phyloP scores from a whole-genome alignment of 2,797 vertebrate species.

The Typhlichthys eigenmanni region DNA sequence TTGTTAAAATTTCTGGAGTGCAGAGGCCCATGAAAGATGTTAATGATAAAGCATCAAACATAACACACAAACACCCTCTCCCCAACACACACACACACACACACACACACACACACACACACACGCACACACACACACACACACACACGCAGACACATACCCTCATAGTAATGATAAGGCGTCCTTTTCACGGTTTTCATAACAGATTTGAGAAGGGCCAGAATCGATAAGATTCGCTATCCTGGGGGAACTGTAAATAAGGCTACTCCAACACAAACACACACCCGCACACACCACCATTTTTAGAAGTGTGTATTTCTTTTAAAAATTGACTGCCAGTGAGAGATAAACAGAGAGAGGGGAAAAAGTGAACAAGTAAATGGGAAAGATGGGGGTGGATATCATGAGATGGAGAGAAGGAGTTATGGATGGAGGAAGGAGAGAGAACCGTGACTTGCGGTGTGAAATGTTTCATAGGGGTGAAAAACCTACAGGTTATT shows the following conservation, averaged over 20 bases:
- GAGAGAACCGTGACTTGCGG: constrained; percentile 54
- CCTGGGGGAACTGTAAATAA: constrained; percentile 52
- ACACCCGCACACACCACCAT: constrained; percentile 14
- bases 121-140: constrained; percentile 8
- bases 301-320: constrained; percentile 42
- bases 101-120: not conserved
- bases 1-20: constrained; percentile 53
- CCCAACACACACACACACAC: not conserved
- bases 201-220: constrained; percentile 35
- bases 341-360: constrained; percentile 21
- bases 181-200: constrained; percentile 33
- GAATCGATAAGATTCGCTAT: constrained; percentile 47
- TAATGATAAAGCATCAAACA: constrained; percentile 42
- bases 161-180: constrained; percentile 14
- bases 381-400: not conserved
- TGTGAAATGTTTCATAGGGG: constrained; percentile 63
- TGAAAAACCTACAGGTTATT: constrained; percentile 62
- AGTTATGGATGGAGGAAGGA: constrained; percentile 34
- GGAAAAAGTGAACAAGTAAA: not conserved
- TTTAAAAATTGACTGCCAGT: constrained; percentile 36
- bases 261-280: constrained; percentile 19
- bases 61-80: not conserved
- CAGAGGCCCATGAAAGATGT: constrained; percentile 48
- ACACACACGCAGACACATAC: constrained; percentile 5
- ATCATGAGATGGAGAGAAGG: not conserved